phyloP scores from a whole-genome alignment of 2,888 invertebrate genomes.

The Cephus rjabovi region DNA sequence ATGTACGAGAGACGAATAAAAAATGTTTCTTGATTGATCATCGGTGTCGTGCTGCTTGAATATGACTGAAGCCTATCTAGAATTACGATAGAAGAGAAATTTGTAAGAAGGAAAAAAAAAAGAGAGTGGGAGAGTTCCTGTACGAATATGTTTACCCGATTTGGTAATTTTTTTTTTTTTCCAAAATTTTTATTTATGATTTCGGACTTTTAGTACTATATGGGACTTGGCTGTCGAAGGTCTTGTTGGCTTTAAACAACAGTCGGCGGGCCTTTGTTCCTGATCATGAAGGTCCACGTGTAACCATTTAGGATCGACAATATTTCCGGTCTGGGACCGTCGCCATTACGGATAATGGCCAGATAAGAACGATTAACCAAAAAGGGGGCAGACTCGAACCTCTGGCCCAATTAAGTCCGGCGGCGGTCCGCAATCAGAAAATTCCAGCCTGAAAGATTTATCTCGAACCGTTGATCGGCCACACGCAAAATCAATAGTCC shows the following conservation, averaged over 20 bases:
- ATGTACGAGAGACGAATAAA: too few species aligned
- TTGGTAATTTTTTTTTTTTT: too few species aligned
- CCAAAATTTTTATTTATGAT: not conserved
- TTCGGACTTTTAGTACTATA: not conserved
- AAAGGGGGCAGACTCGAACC: constrained; percentile 28
- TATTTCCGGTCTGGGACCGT: constrained; percentile 46
- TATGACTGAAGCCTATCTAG: too few species aligned
- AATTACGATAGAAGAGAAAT: too few species aligned
- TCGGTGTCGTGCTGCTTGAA: too few species aligned
- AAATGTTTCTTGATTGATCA: too few species aligned
- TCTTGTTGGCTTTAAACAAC: not conserved
- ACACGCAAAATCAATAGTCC: constrained; percentile 27
- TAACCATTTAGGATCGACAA: constrained; percentile 42
- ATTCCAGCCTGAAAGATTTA: constrained; percentile 37
- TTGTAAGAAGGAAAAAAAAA: too few species aligned
- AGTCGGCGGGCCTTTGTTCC: constrained; percentile 35
- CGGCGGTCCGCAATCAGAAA: constrained; percentile 32
- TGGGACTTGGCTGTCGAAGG: not conserved
- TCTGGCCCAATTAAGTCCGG: constrained; percentile 53
- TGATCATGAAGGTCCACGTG: constrained; percentile 30
- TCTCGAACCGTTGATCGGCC: constrained; percentile 24
- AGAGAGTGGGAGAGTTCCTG: too few species aligned
- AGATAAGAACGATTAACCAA: constrained; percentile 51
- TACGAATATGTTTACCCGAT: too few species aligned
- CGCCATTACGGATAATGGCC: constrained; percentile 52